These are phyloP conservation scores for Morpho deidamia DNA, from an alignment of 2,888 invertebrate genomes.

Conservation along the genomic window DNA sequence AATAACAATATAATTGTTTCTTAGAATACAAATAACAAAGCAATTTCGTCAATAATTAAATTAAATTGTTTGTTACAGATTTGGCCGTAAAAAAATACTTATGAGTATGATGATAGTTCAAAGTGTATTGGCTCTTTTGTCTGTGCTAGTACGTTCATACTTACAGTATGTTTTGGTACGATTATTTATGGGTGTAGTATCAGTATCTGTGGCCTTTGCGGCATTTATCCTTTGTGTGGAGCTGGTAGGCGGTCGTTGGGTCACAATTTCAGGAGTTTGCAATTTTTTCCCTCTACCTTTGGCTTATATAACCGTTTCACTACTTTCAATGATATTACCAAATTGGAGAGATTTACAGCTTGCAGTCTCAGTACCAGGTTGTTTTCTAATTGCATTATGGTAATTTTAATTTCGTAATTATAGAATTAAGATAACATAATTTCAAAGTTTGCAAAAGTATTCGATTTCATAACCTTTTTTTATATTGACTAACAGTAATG, in stretches of 20 bases:
- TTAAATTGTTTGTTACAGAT: conserved; percentile 51
- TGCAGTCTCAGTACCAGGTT: conserved; percentile 85
- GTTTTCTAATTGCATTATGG: conserved; percentile 82
- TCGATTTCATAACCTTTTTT: too few species aligned
- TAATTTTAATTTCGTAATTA: conserved; percentile 47
- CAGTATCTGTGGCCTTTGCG: conserved; percentile 89
- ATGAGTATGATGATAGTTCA: conserved; percentile 84
- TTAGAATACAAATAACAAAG: too few species aligned
- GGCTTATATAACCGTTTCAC: conserved; percentile 85
- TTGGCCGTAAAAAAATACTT: conserved; percentile 86
- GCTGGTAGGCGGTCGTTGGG: conserved; percentile 87
- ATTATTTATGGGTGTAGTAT: conserved; percentile 85
- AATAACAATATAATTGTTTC: too few species aligned
- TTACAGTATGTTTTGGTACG: conserved; percentile 84
- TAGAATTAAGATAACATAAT: too few species aligned
- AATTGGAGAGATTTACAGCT: conserved; percentile 86
- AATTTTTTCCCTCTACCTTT: conserved; percentile 88
- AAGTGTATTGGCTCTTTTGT: conserved; percentile 81
- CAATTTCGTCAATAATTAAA: not conserved
- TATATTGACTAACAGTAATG: too few species aligned
- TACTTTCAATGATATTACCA: conserved; percentile 83
- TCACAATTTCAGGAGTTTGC: conserved; percentile 88
- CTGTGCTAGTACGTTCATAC: conserved; percentile 84
- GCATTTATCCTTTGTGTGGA: conserved; percentile 89
- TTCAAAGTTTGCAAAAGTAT: too few species aligned